Evolutionary conservation across 2,797 vertebrate species (phyloP).

Genomic region (Graptemys geographica): DNA sequence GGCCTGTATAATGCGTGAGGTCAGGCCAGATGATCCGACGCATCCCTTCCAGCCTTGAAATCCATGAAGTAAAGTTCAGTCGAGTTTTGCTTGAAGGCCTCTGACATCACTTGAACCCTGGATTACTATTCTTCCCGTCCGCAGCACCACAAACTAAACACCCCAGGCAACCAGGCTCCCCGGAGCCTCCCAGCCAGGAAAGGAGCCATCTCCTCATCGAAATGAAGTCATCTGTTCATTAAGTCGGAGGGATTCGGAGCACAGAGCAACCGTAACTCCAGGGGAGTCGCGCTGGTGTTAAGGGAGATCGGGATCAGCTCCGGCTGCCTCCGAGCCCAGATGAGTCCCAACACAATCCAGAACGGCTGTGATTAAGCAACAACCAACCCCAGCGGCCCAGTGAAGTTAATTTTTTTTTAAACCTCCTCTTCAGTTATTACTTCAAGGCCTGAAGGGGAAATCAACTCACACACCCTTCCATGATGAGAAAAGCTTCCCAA

Average conservation of each 20-base stretch:
- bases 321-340: not conserved
- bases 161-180: not conserved
- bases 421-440: not conserved
- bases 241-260: not conserved
- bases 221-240: not conserved
- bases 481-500: not conserved
- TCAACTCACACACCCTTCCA: not conserved
- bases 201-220: not conserved
- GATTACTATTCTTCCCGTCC: not conserved
- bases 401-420: not conserved
- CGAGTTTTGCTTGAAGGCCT: not conserved
- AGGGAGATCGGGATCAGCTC: not conserved
- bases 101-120: not conserved
- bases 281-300: rapidly evolving
- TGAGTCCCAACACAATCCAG: not conserved
- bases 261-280: rapidly evolving
- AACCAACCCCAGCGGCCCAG: not conserved
- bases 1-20: not conserved
- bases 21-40: not conserved
- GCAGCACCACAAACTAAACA: not conserved
- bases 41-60: not conserved
- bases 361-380: not conserved
- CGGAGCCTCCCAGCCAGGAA: not conserved
- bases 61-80: not conserved
- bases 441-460: not conserved